Evolutionary conservation across 2,113 vertebrate species (phyloP).

Genomic region (Heloderma charlesbogerti): DNA sequence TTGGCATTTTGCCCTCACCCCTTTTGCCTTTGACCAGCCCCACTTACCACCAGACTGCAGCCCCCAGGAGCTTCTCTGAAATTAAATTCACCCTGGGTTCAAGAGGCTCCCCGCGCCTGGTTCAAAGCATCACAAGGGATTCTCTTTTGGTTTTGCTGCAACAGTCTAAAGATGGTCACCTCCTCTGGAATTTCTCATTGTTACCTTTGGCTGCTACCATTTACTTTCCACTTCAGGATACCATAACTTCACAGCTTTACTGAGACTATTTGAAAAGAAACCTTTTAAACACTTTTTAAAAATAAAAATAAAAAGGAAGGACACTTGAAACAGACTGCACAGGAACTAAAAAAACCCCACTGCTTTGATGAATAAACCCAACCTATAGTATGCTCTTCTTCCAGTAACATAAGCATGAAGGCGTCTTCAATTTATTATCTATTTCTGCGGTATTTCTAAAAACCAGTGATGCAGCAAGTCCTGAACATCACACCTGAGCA

Average conservation of each 20-base stretch:
- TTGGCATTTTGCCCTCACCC: too few species aligned
- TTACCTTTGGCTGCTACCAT: background rate
- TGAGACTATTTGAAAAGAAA: background rate
- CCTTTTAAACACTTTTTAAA: background rate
- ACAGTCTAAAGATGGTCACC: too few species aligned
- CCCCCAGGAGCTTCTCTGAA: too few species aligned
- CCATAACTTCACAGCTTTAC: background rate
- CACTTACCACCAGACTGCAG: too few species aligned
- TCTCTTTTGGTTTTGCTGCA: too few species aligned
- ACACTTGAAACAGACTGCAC: background rate
- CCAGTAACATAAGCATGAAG: background rate
- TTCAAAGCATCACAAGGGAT: too few species aligned
- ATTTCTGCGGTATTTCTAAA: background rate
- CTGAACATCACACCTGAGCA: background rate
- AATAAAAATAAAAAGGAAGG: background rate
- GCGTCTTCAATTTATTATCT: background rate
- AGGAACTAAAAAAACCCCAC: background rate
- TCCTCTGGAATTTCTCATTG: background rate
- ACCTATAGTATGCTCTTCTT: background rate
- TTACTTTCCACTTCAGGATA: background rate
- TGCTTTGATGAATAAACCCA: background rate
- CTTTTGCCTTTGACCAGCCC: too few species aligned
- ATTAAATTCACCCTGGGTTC: too few species aligned
- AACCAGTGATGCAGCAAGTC: background rate
- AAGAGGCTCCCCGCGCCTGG: too few species aligned